A percentile compares a stretch with the other conserved stretches of the same genome.
phyloP scores from a whole-genome alignment of 2,797 vertebrate genomes.

The Karalla daura region DNA sequence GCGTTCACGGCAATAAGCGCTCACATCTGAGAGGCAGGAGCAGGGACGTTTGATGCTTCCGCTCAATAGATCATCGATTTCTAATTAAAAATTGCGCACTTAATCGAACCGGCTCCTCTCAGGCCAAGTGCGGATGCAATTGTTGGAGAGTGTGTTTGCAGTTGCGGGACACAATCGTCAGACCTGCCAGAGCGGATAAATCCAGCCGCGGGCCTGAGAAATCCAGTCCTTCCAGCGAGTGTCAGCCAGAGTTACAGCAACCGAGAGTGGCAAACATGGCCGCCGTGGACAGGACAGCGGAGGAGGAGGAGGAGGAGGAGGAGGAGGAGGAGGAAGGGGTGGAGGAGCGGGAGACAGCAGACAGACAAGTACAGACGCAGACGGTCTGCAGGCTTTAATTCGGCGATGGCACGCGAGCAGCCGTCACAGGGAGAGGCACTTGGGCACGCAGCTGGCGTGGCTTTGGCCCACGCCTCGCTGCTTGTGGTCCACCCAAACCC shows the following conservation, averaged over 20 bases:
- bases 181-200: conserved; percentile 32
- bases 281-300: conserved; percentile 9
- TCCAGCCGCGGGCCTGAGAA: conserved; percentile 8
- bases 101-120: not conserved
- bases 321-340: not conserved
- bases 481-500: conserved; percentile 4
- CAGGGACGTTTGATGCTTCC: not conserved
- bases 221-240: conserved; percentile 17
- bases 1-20: not conserved
- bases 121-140: not conserved
- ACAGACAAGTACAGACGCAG: conserved; percentile 25
- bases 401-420: conserved; percentile 11
- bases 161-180: not conserved
- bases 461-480: conserved; percentile 23
- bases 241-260: conserved; percentile 39
- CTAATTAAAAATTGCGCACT: not conserved
- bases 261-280: conserved; percentile 39
- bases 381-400: conserved; percentile 31
- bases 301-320: conserved; percentile 4
- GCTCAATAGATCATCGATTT: no score
- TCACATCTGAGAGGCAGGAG: not conserved
- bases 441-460: conserved; percentile 33
- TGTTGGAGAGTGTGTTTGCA: not conserved
- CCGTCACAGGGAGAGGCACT: conserved; percentile 9
- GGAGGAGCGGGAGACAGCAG: conserved; percentile 15